Conservation (phyloP, 2,113 vertebrate species). For the Hippocampus comes region DNA sequence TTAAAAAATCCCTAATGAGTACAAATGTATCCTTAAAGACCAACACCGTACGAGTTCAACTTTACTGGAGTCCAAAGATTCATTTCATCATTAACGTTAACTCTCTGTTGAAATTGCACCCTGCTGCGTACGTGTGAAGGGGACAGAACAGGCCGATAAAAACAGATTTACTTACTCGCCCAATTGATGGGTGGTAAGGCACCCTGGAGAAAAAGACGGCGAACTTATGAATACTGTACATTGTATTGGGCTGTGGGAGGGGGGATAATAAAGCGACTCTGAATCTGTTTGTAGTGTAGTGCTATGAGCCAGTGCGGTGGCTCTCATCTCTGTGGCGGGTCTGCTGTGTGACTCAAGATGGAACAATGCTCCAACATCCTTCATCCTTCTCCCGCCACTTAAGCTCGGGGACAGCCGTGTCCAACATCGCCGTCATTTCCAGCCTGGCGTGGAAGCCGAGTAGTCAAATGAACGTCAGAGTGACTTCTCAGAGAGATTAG, state of each 20-base stretch:
- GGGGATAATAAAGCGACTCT: background rate
- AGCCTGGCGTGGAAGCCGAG: slow-evolving; percentile 10
- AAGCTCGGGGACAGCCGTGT: slow-evolving; percentile 3
- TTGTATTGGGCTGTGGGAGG: too few species aligned
- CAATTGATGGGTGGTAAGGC: too few species aligned
- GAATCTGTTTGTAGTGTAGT: background rate
- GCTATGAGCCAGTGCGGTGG: background rate
- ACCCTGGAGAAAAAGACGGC: background rate
- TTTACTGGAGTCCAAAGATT: too few species aligned
- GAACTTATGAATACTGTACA: background rate
- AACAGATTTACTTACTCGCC: too few species aligned
- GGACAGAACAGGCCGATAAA: too few species aligned
- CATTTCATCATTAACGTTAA: too few species aligned
- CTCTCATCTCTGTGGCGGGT: slow-evolving; percentile 18
- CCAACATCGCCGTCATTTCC: slow-evolving; percentile 31
- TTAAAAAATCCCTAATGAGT: too few species aligned
- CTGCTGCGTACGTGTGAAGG: too few species aligned
- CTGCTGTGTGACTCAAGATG: slow-evolving; percentile 11
- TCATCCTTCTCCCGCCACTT: slow-evolving; percentile 3
- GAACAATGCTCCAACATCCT: slow-evolving; percentile 10
- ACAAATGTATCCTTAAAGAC: too few species aligned
- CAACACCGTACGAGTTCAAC: too few species aligned
- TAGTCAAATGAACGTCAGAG: slow-evolving; percentile 54
- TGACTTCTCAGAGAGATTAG: slow-evolving; percentile 39
- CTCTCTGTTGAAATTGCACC: too few species aligned